Evolutionary conservation across 2,888 invertebrate genomes (phyloP).

Genomic region (Drosophila fungiperda): DNA sequence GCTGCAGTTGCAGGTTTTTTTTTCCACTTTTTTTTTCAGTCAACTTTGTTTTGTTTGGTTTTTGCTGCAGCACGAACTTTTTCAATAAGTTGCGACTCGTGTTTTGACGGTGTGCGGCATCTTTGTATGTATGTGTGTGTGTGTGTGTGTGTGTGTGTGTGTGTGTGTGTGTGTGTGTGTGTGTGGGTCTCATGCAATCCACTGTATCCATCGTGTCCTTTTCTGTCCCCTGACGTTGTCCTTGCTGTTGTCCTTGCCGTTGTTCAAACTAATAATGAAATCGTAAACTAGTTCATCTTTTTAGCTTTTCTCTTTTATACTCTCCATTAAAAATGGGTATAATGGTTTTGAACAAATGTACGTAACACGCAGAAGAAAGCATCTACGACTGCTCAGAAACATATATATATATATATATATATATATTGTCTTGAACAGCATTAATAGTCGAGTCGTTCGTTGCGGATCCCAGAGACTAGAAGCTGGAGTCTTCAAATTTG

Average conservation of each 20-base stretch:
- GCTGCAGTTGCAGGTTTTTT: conserved; percentile 32
- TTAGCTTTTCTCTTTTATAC: conserved; percentile 22
- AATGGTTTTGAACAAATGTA: not conserved
- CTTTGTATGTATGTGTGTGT: conserved; percentile 8
- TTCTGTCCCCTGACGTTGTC: conserved; percentile 20
- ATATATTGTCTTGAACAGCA: not conserved
- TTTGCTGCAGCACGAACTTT: conserved; percentile 64
- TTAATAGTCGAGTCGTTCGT: not conserved
- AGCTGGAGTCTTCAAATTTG: not conserved
- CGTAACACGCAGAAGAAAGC: not conserved
- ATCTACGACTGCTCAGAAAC: not conserved
- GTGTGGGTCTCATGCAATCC: not conserved
- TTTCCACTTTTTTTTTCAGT: conserved; percentile 1
- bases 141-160: not conserved
- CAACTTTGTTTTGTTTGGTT: conserved; percentile 2
- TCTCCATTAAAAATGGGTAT: not conserved
- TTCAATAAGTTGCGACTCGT: conserved; percentile 73
- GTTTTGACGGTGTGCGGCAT: conserved; percentile 38
- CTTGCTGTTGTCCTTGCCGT: conserved; percentile 35
- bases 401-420: not conserved
- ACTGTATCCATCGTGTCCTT: conserved; percentile 27
- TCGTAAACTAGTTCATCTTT: conserved; percentile 78
- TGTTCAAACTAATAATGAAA: conserved; percentile 78
- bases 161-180: not conserved
- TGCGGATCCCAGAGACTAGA: not conserved